phyloP scores from a whole-genome alignment of 2,113 vertebrate species.

The Acrocephalus arundinaceus region DNA sequence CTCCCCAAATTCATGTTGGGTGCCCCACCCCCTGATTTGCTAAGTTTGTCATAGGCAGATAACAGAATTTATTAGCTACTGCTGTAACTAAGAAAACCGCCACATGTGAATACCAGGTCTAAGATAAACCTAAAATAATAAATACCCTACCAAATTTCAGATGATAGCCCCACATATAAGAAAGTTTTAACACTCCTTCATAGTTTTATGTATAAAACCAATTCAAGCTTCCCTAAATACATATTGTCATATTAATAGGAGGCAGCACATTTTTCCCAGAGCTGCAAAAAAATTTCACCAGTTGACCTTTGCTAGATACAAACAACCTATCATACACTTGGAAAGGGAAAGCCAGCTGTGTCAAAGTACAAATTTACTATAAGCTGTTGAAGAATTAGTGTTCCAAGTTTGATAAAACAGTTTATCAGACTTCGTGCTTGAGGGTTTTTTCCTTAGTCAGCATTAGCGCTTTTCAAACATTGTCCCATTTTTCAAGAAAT shows the following conservation, averaged over 20 bases:
- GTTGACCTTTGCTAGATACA: background rate
- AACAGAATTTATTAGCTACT: background rate
- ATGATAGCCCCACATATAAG: background rate
- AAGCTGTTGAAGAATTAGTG: background rate
- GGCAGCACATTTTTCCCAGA: background rate
- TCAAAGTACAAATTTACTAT: background rate
- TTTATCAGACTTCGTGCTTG: background rate
- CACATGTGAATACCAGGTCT: background rate
- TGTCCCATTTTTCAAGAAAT: background rate
- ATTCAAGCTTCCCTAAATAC: background rate
- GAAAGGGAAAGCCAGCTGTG: background rate
- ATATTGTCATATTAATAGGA: background rate
- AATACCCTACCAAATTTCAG: background rate
- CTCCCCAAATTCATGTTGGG: background rate
- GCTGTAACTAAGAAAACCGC: background rate
- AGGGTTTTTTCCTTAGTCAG: background rate
- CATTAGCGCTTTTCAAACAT: background rate
- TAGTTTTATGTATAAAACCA: background rate
- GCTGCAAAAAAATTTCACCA: background rate
- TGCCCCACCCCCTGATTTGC: background rate
- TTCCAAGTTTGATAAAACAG: background rate
- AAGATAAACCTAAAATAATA: background rate
- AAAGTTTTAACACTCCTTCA: background rate
- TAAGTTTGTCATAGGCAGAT: background rate
- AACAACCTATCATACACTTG: background rate